These are phyloP conservation scores for Chalcis sispes DNA, from an alignment of 2,888 invertebrate species.

Conservation along the genomic window DNA sequence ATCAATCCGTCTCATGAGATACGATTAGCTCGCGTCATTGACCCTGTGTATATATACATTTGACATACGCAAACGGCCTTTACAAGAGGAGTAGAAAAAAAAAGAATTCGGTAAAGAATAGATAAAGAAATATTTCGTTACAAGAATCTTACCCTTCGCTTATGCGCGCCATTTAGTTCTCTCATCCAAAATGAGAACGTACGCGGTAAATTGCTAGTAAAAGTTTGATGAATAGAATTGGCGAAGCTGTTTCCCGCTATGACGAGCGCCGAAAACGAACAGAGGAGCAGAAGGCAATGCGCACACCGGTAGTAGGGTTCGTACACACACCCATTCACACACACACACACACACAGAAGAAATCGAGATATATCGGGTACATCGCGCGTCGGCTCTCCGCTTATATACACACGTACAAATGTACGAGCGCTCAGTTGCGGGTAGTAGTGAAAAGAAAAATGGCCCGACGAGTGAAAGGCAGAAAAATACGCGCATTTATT, in stretches of 20 bases:
- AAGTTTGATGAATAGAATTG: slow-evolving; percentile 61
- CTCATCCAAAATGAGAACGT: slow-evolving; percentile 60
- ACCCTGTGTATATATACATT: slow-evolving; percentile 19
- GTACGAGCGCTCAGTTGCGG: neutral
- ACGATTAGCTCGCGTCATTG: slow-evolving; percentile 39
- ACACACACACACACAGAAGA: no score
- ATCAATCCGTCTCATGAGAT: slow-evolving; percentile 36
- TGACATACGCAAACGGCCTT: neutral
- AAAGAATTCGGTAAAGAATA: no score
- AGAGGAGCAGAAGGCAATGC: neutral
- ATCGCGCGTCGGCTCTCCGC: neutral
- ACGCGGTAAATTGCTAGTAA: slow-evolving; percentile 64
- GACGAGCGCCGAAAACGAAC: slow-evolving; percentile 1
- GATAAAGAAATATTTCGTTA: neutral
- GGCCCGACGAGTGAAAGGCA: slow-evolving; percentile 12
- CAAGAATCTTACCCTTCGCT: slow-evolving; percentile 28
- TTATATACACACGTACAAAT: neutral
- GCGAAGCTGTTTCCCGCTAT: slow-evolving; percentile 21
- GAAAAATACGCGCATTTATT: slow-evolving; percentile 21
- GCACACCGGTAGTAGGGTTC: no score
- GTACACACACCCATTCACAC: no score
- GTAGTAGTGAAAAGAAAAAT: slow-evolving; percentile 23
- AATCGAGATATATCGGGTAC: no score
- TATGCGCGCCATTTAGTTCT: slow-evolving; percentile 62
- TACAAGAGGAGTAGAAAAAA: neutral